Conservation (phyloP, 2,797 vertebrate genomes). For the Myotis findleyi region DNA sequence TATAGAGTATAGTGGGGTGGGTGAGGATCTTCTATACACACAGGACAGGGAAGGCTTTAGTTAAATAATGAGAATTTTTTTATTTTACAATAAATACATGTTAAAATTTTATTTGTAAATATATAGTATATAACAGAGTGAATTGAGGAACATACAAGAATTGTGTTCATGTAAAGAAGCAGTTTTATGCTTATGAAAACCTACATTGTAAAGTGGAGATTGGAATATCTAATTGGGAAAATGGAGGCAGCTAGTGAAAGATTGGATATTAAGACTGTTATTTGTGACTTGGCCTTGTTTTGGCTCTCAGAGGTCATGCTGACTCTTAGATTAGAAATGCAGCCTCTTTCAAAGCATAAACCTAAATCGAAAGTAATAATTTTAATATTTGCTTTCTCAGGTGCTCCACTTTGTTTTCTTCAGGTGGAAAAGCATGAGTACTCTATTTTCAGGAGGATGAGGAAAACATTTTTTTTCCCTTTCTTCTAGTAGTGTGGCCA, state of each 20-base stretch:
- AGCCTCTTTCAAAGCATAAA: neutral
- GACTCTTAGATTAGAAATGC: slow-evolving; percentile 52
- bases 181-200: slow-evolving; percentile 18
- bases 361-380: slow-evolving; percentile 11
- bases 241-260: neutral
- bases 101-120: slow-evolving; percentile 21
- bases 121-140: neutral
- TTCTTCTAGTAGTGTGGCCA: neutral
- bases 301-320: slow-evolving; percentile 35
- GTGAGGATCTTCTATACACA: neutral
- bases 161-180: neutral
- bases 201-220: neutral
- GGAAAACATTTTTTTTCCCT: neutral
- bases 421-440: slow-evolving; percentile 26
- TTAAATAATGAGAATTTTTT: slow-evolving; percentile 1
- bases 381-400: neutral
- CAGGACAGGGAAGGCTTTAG: neutral
- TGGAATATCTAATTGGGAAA: neutral
- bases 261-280: neutral
- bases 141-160: slow-evolving; percentile 14
- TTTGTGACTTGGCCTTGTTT: slow-evolving; percentile 5
- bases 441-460: slow-evolving; percentile 51
- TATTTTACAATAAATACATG: neutral
- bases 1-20: neutral
- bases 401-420: neutral